phyloP scores from a whole-genome alignment of 2,113 vertebrate species.

The Amazona vittata region DNA sequence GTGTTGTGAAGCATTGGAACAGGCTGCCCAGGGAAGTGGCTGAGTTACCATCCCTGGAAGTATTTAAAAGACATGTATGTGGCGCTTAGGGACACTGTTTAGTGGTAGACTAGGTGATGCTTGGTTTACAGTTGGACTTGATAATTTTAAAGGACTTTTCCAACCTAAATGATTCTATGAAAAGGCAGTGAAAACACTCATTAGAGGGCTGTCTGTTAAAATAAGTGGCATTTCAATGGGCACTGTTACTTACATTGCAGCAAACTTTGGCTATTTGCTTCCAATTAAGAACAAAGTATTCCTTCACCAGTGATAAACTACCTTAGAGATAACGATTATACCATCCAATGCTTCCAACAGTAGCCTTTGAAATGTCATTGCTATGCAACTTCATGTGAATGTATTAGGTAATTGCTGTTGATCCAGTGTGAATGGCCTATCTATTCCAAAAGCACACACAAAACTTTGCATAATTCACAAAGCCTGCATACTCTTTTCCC shows the following conservation, averaged over 20 bases:
- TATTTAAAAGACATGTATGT: neutral
- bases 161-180: neutral
- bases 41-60: neutral
- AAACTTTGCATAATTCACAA: neutral
- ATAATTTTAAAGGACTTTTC: neutral
- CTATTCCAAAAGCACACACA: neutral
- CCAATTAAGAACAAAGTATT: neutral
- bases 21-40: neutral
- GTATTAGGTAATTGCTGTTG: neutral
- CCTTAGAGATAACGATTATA: neutral
- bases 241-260: neutral
- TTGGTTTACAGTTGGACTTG: neutral
- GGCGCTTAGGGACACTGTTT: neutral
- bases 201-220: neutral
- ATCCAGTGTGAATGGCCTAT: neutral
- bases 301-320: neutral
- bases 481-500: neutral
- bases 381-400: neutral
- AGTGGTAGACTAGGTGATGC: neutral
- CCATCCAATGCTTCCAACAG: neutral
- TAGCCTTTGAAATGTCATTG: neutral
- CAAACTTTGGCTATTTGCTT: neutral
- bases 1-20: neutral
- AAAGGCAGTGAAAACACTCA: neutral
- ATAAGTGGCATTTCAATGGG: neutral